A percentile compares a stretch with the other conserved stretches of the same genome.
These are phyloP conservation scores for Amblyjoppa proteus DNA, from an alignment of 2,888 invertebrate species.

Conservation along the genomic window DNA sequence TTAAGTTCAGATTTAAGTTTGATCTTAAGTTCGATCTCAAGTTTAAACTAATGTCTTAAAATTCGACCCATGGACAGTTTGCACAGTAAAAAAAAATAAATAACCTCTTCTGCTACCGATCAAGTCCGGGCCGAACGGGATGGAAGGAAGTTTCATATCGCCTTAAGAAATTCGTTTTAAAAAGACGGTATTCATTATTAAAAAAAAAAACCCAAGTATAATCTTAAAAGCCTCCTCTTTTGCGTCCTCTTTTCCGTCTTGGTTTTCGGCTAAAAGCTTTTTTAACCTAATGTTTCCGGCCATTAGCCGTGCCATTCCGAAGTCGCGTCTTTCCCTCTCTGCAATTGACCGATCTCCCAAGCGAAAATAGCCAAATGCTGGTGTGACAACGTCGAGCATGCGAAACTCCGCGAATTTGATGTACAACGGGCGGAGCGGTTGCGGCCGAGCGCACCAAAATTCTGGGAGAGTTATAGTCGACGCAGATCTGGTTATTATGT, in stretches of 20 bases:
- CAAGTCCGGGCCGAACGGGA: too few species aligned
- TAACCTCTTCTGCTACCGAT: too few species aligned
- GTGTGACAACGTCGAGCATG: neutral
- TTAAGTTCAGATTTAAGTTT: too few species aligned
- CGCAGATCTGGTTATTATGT: conserved; percentile 56
- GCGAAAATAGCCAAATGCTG: conserved; percentile 18
- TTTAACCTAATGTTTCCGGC: neutral
- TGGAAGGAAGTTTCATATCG: neutral
- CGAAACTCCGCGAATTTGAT: conserved; percentile 33
- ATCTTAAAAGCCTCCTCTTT: conserved; percentile 13
- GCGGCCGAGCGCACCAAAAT: neutral
- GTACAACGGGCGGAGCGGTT: conserved; percentile 18
- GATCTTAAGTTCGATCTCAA: too few species aligned
- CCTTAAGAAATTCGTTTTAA: conserved; percentile 4
- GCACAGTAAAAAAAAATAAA: too few species aligned
- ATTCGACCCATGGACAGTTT: too few species aligned
- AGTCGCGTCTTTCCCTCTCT: neutral
- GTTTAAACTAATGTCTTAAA: too few species aligned
- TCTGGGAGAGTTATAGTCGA: conserved; percentile 30
- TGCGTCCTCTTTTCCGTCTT: conserved; percentile 1
- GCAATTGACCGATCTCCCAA: conserved; percentile 39
- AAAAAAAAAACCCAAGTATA: conserved; percentile 26
- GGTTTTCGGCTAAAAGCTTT: conserved; percentile 37
- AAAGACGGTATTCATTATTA: neutral
- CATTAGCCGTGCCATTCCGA: neutral